Percentiles rank a stretch among this genome's conserved stretches.
Conservation (phyloP, 2,888 invertebrate genomes). For the Notodonta dromedarius region DNA sequence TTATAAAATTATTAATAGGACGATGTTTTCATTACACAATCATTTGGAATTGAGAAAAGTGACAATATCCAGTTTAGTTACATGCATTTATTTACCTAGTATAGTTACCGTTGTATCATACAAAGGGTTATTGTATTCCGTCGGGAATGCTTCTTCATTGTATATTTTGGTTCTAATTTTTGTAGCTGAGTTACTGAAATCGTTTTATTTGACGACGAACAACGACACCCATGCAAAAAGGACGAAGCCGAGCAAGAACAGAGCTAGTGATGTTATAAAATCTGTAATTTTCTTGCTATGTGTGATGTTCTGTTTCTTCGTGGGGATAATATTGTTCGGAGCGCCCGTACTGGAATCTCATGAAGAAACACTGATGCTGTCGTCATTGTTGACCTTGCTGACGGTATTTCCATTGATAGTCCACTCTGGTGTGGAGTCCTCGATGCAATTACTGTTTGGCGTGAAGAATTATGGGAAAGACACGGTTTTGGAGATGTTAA, state of each 20-base stretch:
- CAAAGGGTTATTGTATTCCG: slow-evolving; percentile 83
- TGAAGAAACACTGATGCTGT: slow-evolving; percentile 88
- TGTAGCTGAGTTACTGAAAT: slow-evolving; percentile 83
- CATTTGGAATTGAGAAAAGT: slow-evolving; percentile 71
- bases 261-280: slow-evolving; percentile 79
- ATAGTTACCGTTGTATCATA: slow-evolving; percentile 83
- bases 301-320: slow-evolving; percentile 81
- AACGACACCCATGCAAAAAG: slow-evolving; percentile 67
- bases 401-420: slow-evolving; percentile 86
- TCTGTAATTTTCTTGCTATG: slow-evolving; percentile 71
- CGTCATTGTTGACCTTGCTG: slow-evolving; percentile 84
- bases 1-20: slow-evolving; percentile 8
- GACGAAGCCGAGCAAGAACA: slow-evolving; percentile 67
- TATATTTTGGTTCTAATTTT: slow-evolving; percentile 72
- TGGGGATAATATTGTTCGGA: slow-evolving; percentile 87
- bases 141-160: slow-evolving; percentile 83
- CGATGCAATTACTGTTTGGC: slow-evolving; percentile 82
- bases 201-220: slow-evolving; percentile 64
- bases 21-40: slow-evolving; percentile 71
- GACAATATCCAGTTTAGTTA: slow-evolving; percentile 81
- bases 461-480: slow-evolving; percentile 77
- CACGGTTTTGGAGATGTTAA: slow-evolving; percentile 82
- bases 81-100: slow-evolving; percentile 86
- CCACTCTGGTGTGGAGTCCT: slow-evolving; percentile 84
- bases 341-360: slow-evolving; percentile 86